Conservation (phyloP, 2,113 vertebrate species). For the Drymodes brunneopygia region DNA sequence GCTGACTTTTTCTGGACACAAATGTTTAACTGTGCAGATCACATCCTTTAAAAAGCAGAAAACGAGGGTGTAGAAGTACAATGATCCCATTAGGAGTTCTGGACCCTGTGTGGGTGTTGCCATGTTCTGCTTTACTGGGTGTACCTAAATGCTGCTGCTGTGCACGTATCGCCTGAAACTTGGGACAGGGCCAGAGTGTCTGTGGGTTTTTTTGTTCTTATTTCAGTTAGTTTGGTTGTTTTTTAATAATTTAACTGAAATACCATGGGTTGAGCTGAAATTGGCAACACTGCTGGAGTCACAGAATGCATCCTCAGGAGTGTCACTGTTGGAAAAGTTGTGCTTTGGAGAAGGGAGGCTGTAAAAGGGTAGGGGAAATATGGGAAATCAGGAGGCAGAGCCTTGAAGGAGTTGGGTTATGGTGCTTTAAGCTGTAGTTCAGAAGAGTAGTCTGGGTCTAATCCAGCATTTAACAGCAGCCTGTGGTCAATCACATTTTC, state of each 20-base stretch:
- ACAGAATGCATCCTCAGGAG: neutral
- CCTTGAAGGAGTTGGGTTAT: neutral
- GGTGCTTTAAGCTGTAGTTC: neutral
- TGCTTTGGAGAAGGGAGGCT: neutral
- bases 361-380: neutral
- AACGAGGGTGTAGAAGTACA: neutral
- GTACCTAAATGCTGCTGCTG: neutral
- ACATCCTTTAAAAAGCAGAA: neutral
- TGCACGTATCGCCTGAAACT: neutral
- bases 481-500: neutral
- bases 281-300: neutral
- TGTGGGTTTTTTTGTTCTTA: neutral
- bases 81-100: neutral
- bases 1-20: neutral
- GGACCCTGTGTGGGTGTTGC: neutral
- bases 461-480: neutral
- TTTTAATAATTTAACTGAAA: neutral
- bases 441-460: neutral
- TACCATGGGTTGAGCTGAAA: neutral
- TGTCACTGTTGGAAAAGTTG: neutral
- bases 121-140: neutral
- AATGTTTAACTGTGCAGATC: neutral
- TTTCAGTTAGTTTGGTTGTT: neutral
- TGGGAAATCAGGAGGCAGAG: neutral
- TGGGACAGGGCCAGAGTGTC: neutral